Evolutionary conservation across 2,888 invertebrate species (phyloP).

Genomic region (Oligia strigilis): DNA sequence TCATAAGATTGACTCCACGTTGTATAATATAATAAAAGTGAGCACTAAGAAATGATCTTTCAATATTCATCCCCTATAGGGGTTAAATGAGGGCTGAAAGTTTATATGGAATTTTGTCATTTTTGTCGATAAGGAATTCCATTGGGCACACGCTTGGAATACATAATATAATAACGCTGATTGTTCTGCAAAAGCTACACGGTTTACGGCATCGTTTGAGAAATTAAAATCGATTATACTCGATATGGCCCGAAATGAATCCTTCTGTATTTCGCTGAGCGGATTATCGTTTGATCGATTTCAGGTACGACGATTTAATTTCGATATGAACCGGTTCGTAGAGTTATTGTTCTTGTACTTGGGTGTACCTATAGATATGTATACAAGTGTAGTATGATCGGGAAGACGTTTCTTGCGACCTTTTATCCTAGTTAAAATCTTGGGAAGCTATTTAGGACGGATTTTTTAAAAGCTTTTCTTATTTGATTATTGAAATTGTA

Average conservation of each 20-base stretch:
- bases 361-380: not conserved
- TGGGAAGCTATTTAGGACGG: not conserved
- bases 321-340: conserved; percentile 44
- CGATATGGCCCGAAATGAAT: conserved; percentile 51
- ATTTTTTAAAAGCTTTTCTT: no score
- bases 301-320: conserved; percentile 59
- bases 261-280: conserved; percentile 53
- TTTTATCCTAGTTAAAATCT: not conserved
- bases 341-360: conserved; percentile 15
- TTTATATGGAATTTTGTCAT: not conserved
- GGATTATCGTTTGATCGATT: conserved; percentile 59
- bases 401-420: not conserved
- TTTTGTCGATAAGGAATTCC: not conserved
- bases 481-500: not conserved
- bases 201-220: conserved; percentile 57
- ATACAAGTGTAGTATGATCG: not conserved
- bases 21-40: no score
- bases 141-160: not conserved
- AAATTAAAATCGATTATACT: conserved; percentile 62
- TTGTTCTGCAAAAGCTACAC: conserved; percentile 63
- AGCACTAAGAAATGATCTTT: not conserved
- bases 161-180: conserved; percentile 43
- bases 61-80: not conserved
- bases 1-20: no score
- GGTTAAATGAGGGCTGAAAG: not conserved